Percentiles rank a stretch among this genome's conserved stretches.
Conservation (phyloP, 2,888 invertebrate genomes). For the Drosophila nigritarsus region DNA sequence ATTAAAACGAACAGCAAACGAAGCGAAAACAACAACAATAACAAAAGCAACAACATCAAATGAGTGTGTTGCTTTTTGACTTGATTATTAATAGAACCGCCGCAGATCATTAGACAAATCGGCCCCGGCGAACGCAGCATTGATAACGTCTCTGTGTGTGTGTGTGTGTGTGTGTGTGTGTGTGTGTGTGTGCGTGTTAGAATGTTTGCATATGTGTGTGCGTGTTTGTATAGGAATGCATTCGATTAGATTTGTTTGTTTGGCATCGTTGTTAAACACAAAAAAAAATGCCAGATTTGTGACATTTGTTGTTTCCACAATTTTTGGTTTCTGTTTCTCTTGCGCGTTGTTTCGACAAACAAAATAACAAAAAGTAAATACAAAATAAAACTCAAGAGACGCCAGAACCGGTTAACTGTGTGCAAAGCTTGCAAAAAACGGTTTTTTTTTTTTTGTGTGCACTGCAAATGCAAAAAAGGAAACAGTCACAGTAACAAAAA, state of each 20-base stretch:
- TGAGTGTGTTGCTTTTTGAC: constrained; percentile 27
- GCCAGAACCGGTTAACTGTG: constrained; percentile 70
- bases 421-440: constrained; percentile 59
- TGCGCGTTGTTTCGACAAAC: constrained; percentile 46
- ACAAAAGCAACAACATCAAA: constrained; percentile 22
- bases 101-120: constrained; percentile 52
- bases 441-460: constrained; percentile 30
- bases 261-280: constrained; percentile 59
- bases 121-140: constrained; percentile 49
- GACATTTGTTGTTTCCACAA: constrained; percentile 25
- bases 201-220: constrained; percentile 20
- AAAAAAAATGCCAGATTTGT: constrained; percentile 35
- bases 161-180: neutral
- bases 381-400: constrained; percentile 38
- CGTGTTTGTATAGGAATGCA: constrained; percentile 59
- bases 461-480: constrained; percentile 48
- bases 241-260: constrained; percentile 71
- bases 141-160: constrained; percentile 44
- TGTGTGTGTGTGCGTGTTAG: constrained; percentile 1
- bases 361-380: constrained; percentile 20
- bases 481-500: constrained; percentile 32
- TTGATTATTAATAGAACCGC: constrained; percentile 38
- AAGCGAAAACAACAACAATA: constrained; percentile 15
- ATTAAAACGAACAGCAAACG: constrained; percentile 42
- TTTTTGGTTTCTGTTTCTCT: constrained; percentile 25